Evolutionary conservation across 2,888 invertebrate genomes (phyloP), one percentile per base, ranked within the genome.

Genomic region (Trissonchulus latispiculum): DNA sequence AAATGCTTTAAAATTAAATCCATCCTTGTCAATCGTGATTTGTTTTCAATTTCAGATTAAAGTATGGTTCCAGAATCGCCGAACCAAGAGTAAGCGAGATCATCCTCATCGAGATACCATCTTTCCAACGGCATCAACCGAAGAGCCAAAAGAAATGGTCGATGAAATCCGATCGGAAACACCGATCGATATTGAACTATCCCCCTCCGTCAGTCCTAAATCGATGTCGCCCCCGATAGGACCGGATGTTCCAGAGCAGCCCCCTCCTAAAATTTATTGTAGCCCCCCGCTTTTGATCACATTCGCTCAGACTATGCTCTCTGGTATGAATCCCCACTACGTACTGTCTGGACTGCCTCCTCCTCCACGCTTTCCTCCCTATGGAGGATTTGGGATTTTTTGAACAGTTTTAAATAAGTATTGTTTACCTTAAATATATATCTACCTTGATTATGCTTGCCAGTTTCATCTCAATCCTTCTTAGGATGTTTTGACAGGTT

Each of bases 41-140:
- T 18, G 15, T 66, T 72, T 33, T 62, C 61, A 32, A 31, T 72
- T 77, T 71, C 36, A 77, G 82, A 80, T 82, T n/a, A 82, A 82
- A 74, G 82, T 82, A 29, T 82, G 82, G 82, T 82, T 82, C 76
- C 82, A 82, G 75, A 82, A 82, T 74, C 76, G 82, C 29, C 75
- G 82, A 62, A 82, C 82, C 28, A 82, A 82, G 74, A 78, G 79
- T 74, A 82, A 82, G 75, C 77, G 82, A 28, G 83, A 83, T 77
- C 76, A 78, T 18, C 8, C 8, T 8, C 15, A 8, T 8, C 32
- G 8, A 15, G 32, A 18, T 18, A 64, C 66, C 18, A 64, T 32
- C 18, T 28, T 33, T 15, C 28, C 66, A 8, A 48, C 8, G 8
- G 8, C 48, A 8, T 15, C 8, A 15, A 15, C 48, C 23, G 8